Percentiles rank a stretch among this genome's conserved stretches.
phyloP scores from a whole-genome alignment of 1,140 invertebrate genomes.

The Aphelenchoides fujianensis region DNA sequence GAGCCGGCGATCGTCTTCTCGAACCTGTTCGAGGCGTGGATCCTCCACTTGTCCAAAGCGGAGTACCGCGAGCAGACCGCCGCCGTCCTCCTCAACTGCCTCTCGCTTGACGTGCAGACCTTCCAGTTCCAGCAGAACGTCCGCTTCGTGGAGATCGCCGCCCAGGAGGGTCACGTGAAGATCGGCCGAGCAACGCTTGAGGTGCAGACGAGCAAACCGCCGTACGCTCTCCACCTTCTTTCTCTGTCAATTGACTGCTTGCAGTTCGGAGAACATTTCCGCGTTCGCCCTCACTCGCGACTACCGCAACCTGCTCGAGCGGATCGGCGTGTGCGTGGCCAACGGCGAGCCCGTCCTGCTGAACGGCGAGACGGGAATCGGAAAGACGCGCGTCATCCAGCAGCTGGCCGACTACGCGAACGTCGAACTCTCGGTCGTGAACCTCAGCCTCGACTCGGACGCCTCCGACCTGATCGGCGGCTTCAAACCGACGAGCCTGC shows the following conservation, averaged over 20 bases:
- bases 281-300: constrained; percentile 65
- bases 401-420: constrained; percentile 73
- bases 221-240: constrained; percentile 17
- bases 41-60: constrained; percentile 21
- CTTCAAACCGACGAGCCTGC: constrained; percentile 5
- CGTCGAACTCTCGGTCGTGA: constrained; percentile 88
- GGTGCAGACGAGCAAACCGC: background rate
- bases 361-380: constrained; percentile 95
- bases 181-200: constrained; percentile 15
- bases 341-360: constrained; percentile 83
- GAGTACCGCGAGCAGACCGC: background rate
- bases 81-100: constrained; percentile 32
- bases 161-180: constrained; percentile 26
- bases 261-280: constrained; percentile 20
- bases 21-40: background rate
- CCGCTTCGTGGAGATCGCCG: constrained; percentile 18
- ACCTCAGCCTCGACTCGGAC: constrained; percentile 98
- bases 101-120: constrained; percentile 29
- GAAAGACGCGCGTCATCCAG: constrained; percentile 94
- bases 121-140: constrained; percentile 25
- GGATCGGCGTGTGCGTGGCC: constrained; percentile 48
- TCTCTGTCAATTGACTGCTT: constrained; percentile 7
- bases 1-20: background rate
- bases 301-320: constrained; percentile 77
- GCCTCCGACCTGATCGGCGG: constrained; percentile 87